Percentiles rank a stretch among this genome's conserved stretches.
phyloP scores from a whole-genome alignment of 2,888 invertebrate genomes.

The Reticulitermes lucifugus region DNA sequence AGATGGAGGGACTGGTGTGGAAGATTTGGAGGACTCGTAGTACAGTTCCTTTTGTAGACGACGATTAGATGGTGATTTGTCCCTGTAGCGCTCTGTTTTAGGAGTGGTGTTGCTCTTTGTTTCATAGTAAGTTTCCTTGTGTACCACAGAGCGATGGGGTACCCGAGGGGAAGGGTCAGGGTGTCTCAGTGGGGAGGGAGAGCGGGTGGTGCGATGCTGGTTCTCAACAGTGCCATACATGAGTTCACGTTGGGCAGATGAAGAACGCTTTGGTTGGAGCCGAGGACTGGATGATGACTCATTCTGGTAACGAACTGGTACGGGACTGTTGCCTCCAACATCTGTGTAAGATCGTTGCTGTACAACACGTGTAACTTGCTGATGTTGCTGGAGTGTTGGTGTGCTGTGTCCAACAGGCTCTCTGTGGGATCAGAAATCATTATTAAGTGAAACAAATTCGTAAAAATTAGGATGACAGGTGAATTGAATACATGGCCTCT shows the following conservation, averaged over 20 bases:
- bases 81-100: constrained; percentile 49
- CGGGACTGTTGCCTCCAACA: constrained; percentile 41
- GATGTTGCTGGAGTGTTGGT: constrained; percentile 39
- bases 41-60: constrained; percentile 52
- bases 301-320: constrained; percentile 32
- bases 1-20: constrained; percentile 39
- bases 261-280: constrained; percentile 48
- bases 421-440: not conserved
- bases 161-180: constrained; percentile 45
- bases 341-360: constrained; percentile 48
- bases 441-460: too few species aligned
- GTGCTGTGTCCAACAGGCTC: constrained; percentile 52
- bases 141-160: constrained; percentile 42
- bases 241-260: constrained; percentile 50
- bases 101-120: constrained; percentile 37
- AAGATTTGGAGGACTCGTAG: constrained; percentile 39
- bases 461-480: too few species aligned
- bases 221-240: constrained; percentile 44
- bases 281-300: constrained; percentile 34
- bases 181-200: constrained; percentile 49
- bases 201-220: constrained; percentile 42
- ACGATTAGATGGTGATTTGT: constrained; percentile 52
- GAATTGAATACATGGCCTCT: too few species aligned
- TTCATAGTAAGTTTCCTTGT: constrained; percentile 51
- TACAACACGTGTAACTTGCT: constrained; percentile 49